Evolutionary conservation across 2,888 invertebrate genomes (phyloP).

Genomic region (Glyphotaelius pellucidus): DNA sequence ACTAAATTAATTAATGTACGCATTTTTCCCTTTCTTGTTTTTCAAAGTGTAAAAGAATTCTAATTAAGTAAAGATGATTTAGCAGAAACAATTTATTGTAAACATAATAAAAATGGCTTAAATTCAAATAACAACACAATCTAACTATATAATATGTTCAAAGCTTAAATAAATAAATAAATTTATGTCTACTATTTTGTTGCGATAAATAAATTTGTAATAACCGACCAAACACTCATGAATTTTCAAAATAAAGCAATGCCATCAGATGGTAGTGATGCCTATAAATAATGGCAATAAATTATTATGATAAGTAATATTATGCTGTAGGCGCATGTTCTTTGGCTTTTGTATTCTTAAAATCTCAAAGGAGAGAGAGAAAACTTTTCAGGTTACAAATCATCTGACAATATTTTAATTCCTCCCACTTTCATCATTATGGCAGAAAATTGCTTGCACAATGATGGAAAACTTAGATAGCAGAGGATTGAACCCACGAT

Average conservation of each 20-base stretch:
- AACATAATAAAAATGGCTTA: slow-evolving; percentile 53
- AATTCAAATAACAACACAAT: slow-evolving; percentile 51
- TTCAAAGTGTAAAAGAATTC: neutral
- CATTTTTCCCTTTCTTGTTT: neutral
- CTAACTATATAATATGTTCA: slow-evolving; percentile 11
- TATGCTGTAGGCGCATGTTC: neutral
- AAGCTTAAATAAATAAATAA: slow-evolving; percentile 28
- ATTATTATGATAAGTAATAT: neutral
- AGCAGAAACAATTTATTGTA: slow-evolving; percentile 51
- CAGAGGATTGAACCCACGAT: no score
- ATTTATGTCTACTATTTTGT: slow-evolving; percentile 39
- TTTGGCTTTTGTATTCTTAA: slow-evolving; percentile 33
- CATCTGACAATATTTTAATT: no score
- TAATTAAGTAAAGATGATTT: slow-evolving; percentile 35
- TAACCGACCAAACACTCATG: slow-evolving; percentile 30
- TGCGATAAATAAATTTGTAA: slow-evolving; percentile 37
- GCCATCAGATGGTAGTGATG: neutral
- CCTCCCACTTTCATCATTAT: no score
- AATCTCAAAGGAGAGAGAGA: neutral
- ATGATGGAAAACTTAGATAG: no score
- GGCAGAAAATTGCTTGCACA: no score
- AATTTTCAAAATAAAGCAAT: slow-evolving; percentile 23
- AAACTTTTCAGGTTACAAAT: no score
- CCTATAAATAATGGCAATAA: neutral
- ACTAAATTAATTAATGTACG: neutral